Evolutionary conservation across 2,888 invertebrate species (phyloP), one percentile per base, ranked within the genome.

Genomic region (Rotaria sp.): DNA sequence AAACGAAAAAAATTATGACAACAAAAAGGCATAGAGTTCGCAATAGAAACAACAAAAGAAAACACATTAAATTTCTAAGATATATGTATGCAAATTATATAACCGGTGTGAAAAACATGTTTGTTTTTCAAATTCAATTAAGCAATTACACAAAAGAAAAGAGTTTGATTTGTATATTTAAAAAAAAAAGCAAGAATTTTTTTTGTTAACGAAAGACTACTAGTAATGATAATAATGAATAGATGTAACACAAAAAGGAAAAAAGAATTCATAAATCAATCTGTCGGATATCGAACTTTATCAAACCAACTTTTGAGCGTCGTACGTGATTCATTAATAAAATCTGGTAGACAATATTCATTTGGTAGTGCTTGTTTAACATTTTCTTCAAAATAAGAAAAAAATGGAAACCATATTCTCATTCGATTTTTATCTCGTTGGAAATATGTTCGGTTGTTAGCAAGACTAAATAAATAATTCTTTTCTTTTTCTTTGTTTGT

Each of bases 341-440:
- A 13, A 41, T 13, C 15, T 21, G 75, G 75, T 4, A 38, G 26
- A 75, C 38, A 75, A 75, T 75, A 96, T 90, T 96, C 95, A 92
- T 96, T 96, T 8, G 96, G 96, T 87, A 96, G 95, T 88, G 96
- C 96, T 48, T 96, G 5, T 50, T 50, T 45, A 45, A 86, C 74
- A 74, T 85, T 84, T 15, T 38, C 96, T 91, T 98, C 98, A 91
- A 98, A 98, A 92, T 96, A 98, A 87, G 96, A 96, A 90, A 97
- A 96, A 90, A 98, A 92, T 0, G 97, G 97, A 91, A 98, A 98
- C 97, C 88, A 88, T 88, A 98, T 95, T 89, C 96, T 93, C 35
- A 97, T 96, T 89, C 97, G 92, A 88, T 93, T 94, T 5, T 94
- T 94, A 91, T 96, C 95, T 86, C 94, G 93, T 94, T 89, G 88